phyloP scores from a whole-genome alignment of 2,113 vertebrate species.

The Prochilodus magdalenae region DNA sequence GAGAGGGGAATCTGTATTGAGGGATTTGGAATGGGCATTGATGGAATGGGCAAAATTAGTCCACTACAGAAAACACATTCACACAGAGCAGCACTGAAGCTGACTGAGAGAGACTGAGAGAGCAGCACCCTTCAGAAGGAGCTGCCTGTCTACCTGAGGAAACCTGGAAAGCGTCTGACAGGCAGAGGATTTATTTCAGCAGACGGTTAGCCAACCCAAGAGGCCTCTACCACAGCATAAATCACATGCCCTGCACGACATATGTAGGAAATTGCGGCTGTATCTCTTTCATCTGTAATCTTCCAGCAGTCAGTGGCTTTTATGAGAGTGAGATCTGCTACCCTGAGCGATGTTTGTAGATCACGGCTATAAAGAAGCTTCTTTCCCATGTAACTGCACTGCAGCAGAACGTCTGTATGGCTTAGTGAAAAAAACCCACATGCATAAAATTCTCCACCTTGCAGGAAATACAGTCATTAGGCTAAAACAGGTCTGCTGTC shows the following conservation, averaged over 20 bases:
- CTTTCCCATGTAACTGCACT: no score
- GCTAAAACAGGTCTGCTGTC: no score
- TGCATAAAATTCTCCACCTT: no score
- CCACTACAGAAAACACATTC: no score
- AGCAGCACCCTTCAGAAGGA: background rate
- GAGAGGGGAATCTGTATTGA: no score
- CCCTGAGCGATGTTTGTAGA: background rate
- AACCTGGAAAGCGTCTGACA: slow-evolving; percentile 18
- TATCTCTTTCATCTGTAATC: slow-evolving; percentile 7
- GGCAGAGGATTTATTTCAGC: slow-evolving; percentile 30
- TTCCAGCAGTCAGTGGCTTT: slow-evolving; percentile 47
- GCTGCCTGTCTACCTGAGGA: background rate
- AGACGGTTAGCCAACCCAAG: slow-evolving; percentile 37
- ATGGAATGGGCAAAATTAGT: no score
- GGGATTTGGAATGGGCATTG: no score
- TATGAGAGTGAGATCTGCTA: background rate
- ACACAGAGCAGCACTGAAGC: background rate
- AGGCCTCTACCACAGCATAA: background rate
- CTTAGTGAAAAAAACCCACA: no score
- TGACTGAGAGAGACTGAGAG: background rate
- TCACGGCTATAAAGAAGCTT: background rate
- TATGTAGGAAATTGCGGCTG: slow-evolving; percentile 30
- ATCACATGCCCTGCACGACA: slow-evolving; percentile 16
- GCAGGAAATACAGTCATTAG: no score
- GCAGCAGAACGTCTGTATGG: no score